Conservation (phyloP, 2,797 vertebrate species). For the Enteromius thamalakanensis region DNA sequence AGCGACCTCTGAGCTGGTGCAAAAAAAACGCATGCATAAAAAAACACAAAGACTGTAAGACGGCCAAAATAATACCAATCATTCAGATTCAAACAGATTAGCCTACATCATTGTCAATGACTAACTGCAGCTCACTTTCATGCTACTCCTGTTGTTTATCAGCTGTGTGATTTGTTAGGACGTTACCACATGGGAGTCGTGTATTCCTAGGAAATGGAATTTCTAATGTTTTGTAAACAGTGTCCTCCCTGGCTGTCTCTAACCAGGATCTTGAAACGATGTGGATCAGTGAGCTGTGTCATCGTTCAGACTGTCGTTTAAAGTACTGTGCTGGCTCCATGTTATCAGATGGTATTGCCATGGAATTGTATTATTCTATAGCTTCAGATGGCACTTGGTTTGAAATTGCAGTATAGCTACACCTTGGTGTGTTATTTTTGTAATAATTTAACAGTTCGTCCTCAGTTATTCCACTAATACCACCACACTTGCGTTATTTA, state of each 20-base stretch:
- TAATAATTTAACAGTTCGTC: background rate
- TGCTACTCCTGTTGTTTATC: slow-evolving; percentile 40
- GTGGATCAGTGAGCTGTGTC: slow-evolving; percentile 7
- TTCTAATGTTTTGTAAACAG: slow-evolving; percentile 52
- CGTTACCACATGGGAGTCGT: slow-evolving; percentile 34
- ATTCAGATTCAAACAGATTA: slow-evolving; percentile 42
- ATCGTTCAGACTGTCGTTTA: slow-evolving; percentile 2
- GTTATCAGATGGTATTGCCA: background rate
- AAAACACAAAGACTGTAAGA: background rate
- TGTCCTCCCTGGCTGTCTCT: slow-evolving; percentile 30
- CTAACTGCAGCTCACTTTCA: slow-evolving; percentile 2
- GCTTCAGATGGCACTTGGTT: background rate
- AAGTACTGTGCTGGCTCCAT: background rate
- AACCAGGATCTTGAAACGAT: slow-evolving; percentile 3
- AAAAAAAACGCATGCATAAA: background rate
- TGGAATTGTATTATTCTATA: background rate
- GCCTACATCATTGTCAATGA: slow-evolving; percentile 36
- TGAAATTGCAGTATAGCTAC: background rate
- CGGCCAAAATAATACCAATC: slow-evolving; percentile 38
- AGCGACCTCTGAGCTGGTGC: slow-evolving; percentile 24
- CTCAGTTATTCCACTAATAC: background rate
- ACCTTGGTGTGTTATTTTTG: background rate
- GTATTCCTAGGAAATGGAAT: slow-evolving; percentile 53
- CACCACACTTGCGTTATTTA: background rate
- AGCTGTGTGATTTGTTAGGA: slow-evolving; percentile 50